Evolutionary conservation across 1,140 invertebrate genomes (phyloP).

Genomic region (Zaprionus taronus): DNA sequence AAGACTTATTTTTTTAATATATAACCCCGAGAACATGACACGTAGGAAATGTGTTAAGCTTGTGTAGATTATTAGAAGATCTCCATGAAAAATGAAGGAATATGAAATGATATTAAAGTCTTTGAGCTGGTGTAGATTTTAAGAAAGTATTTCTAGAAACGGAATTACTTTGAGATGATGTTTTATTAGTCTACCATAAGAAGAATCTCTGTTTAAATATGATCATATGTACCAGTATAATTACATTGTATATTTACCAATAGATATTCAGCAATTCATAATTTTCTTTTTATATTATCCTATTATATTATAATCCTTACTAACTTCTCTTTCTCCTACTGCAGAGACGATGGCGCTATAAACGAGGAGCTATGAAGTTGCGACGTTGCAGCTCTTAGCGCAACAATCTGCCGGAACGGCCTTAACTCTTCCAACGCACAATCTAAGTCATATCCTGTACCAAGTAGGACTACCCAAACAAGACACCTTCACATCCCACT

Average conservation of each 20-base stretch:
- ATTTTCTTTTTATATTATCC: neutral
- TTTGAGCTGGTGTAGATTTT: too few relatives aligned
- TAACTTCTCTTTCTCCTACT: neutral
- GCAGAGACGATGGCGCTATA: slow-evolving; percentile 21
- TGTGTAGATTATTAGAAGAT: too few relatives aligned
- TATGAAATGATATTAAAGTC: too few relatives aligned
- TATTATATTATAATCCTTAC: neutral
- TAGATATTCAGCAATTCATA: neutral
- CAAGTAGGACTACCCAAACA: slow-evolving; percentile 13
- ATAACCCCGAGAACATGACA: too few relatives aligned
- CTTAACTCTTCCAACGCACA: slow-evolving; percentile 2
- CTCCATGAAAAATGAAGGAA: too few relatives aligned
- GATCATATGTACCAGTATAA: too few relatives aligned
- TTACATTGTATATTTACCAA: too few relatives aligned
- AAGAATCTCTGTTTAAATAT: too few relatives aligned
- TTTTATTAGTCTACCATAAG: too few relatives aligned
- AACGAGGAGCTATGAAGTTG: slow-evolving; percentile 24
- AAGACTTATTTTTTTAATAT: neutral
- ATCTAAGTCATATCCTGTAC: slow-evolving; percentile 25
- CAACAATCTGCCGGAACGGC: slow-evolving; percentile 25
- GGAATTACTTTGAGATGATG: too few relatives aligned
- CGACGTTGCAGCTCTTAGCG: slow-evolving; percentile 21
- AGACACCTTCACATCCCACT: neutral
- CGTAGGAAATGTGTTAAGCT: too few relatives aligned
- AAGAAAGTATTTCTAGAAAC: too few relatives aligned